Base-by-base conservation (phyloP, 2,888 invertebrate genomes). In the Troides helena region DNA sequence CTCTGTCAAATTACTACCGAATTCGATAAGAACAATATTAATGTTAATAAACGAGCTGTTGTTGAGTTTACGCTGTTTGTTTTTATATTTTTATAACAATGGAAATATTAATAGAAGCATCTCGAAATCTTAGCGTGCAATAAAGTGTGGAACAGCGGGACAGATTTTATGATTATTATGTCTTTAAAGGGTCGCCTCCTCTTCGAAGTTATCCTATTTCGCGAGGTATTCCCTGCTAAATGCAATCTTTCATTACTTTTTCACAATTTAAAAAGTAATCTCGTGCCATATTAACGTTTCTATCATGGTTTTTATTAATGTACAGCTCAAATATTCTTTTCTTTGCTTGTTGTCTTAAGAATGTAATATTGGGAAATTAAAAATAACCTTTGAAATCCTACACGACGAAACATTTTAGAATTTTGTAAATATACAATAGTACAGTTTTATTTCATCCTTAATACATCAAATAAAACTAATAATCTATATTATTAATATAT, bases 121-220 rank as follows among this genome's bases (percentile, higher is more conserved):
- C n/a, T 57, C 43, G 23, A 62, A 60, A 66, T 67, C 63, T 70
- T 70, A 63, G 59, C 53, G 58, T 56, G 65, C 66, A 66, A 67
- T 70, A 67, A 67, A 70, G 39, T 67, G 10, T 59, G 14, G 59
- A 63, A 70, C 25, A 56, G 66, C 62, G 60, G 62, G 70, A 70
- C 70, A 62, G 62, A 53, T 70, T 70, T 70, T 70, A 70, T 70
- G 70, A 70, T 70, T 70, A 67, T 70, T 67, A 70, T 67, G 66
- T 50, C 66, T 62, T 67, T 69, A 69, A 67, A 70, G 62, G 53
- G 65, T 59, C 59, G 58, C 64, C 14, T 68, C 64, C 57, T 62
- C 39, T 63, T 25, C 66, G 50, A 70, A 70, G 70, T 70, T 70
- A 70, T 70, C 70, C 66, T 59, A 70, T 70, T 70, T 70, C 59